phyloP scores from a whole-genome alignment of 2,888 invertebrate genomes.

The Drosophila nr. perissopoda region DNA sequence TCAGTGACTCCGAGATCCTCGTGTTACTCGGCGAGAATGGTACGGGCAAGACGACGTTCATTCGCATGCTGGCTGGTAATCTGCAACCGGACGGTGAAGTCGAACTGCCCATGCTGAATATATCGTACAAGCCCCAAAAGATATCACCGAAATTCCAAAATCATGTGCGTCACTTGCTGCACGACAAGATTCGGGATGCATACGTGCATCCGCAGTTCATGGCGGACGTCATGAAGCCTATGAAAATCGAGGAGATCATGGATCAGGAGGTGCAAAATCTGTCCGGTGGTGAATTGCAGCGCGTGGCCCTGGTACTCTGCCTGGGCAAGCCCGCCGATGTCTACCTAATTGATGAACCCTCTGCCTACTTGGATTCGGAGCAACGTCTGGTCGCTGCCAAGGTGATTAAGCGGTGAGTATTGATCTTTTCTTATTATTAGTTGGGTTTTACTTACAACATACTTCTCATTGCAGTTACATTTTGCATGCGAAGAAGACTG shows the following conservation, averaged over 20 bases:
- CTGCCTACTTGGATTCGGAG: slow-evolving; percentile 99
- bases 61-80: slow-evolving; percentile 98
- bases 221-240: slow-evolving; percentile 99
- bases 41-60: slow-evolving; percentile 99
- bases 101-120: slow-evolving; percentile 93
- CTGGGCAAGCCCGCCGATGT: slow-evolving; percentile 99
- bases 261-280: slow-evolving; percentile 99
- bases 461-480: slow-evolving; percentile 89
- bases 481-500: slow-evolving; percentile 99
- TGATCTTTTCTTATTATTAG: rapidly evolving
- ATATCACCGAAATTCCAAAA: slow-evolving; percentile 99
- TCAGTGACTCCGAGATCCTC: slow-evolving; percentile 99
- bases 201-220: slow-evolving; percentile 99
- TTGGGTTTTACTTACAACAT: neutral
- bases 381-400: slow-evolving; percentile 99
- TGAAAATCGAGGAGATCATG: slow-evolving; percentile 98
- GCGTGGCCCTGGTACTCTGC: slow-evolving; percentile 98
- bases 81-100: slow-evolving; percentile 93
- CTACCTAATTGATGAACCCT: slow-evolving; percentile 99
- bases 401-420: slow-evolving; percentile 96
- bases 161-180: slow-evolving; percentile 95
- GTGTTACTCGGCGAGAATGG: slow-evolving; percentile 99
- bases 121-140: slow-evolving; percentile 99
- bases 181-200: slow-evolving; percentile 98
- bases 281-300: slow-evolving; percentile 99